Conservation (phyloP, 2,113 vertebrate species). For the Malurus melanocephalus region DNA sequence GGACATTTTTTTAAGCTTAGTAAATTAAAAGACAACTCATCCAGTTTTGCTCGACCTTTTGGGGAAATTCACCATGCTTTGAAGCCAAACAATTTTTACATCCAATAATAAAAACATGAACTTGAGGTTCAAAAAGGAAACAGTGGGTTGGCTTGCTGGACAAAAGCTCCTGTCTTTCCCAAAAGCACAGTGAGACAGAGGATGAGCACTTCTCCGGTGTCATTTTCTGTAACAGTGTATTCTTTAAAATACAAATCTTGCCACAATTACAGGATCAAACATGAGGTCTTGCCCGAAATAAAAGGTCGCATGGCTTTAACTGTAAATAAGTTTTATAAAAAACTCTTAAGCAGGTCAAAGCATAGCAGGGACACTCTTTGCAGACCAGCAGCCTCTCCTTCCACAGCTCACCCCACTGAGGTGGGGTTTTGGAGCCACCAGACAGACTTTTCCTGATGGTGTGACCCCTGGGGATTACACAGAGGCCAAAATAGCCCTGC, state of each 20-base stretch:
- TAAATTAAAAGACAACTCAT: not conserved
- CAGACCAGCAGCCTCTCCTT: not conserved
- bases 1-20: not conserved
- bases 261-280: not conserved
- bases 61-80: not conserved
- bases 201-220: not conserved
- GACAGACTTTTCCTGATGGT: not conserved
- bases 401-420: not conserved
- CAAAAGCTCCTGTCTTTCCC: not conserved
- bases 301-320: not conserved
- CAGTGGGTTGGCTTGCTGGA: not conserved
- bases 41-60: not conserved
- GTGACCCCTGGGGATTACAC: not conserved
- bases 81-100: not conserved
- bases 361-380: not conserved
- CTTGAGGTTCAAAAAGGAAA: not conserved
- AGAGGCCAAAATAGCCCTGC: not conserved
- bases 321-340: conserved; percentile 16
- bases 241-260: conserved; percentile 4
- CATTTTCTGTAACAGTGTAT: not conserved
- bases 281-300: not conserved
- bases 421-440: not conserved
- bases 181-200: not conserved
- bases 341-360: conserved; percentile 22
- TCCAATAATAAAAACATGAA: not conserved